Evolutionary conservation across 2,888 invertebrate species (phyloP), one percentile per base, ranked within the genome.

Genomic region (Leptarthrus brevirostris): DNA sequence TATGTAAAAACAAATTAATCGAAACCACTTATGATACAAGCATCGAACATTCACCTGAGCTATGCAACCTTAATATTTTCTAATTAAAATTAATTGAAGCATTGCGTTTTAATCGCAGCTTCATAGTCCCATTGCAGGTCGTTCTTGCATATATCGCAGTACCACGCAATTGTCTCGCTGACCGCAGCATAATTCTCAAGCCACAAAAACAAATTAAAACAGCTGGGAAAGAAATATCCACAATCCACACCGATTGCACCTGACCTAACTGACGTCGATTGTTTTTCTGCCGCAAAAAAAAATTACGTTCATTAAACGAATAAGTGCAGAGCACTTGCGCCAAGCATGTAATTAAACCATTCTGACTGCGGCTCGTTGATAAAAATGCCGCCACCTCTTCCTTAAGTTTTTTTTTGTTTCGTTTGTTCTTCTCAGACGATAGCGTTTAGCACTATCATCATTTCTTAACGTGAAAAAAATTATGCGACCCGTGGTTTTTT

Each of bases 361-460:
- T 64, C 47, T 14, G 16, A 20, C 4, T 44, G 22, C 16, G 12
- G 49, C 49, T 49, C n/a, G 49, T 47, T 47, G 47, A 12, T 49
- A 49, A 49, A 20, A 49, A 49, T 16, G 6, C 49, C 49, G 6
- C 49, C 20, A 20, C 20, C 20, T 49, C 6, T 49, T 16, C 20
- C 12, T 12, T 49, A 1, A 16, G 2, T 20, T 16, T 49, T 49
- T 49, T 49, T 20, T 49, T 6, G 2, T 20, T 18, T 16, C 12
- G 8, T 26, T 58, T 36, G 36, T 58, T 58, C 26, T 6, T n/a
- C 40, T 40, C 40, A 40, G 40, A 36, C 44, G 64, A 14, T n/a
- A n/a, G n/a, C 64, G 64, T 64, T 64, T 64, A 64, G 64, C 64
- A 64, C 64, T 40, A 47, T 64, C 64, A 44, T 64, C 64, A 64